Evolutionary conservation across 2,797 vertebrate genomes (phyloP).

Genomic region (Staurois parvus): DNA sequence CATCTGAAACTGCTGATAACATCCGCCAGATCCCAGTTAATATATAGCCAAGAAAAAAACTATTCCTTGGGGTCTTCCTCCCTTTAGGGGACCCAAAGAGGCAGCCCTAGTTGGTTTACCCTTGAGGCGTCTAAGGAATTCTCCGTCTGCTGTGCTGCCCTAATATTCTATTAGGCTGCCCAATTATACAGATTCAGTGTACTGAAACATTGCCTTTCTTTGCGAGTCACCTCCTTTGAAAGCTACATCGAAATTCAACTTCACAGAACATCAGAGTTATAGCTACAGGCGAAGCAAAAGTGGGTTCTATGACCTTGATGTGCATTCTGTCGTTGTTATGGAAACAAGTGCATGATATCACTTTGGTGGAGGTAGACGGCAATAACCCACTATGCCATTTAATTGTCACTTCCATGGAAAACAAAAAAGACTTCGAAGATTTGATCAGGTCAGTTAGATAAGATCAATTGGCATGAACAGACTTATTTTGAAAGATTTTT

Average conservation of each 20-base stretch:
- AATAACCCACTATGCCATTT: constrained; percentile 71
- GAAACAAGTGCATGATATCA: constrained; percentile 80
- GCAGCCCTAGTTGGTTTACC: neutral
- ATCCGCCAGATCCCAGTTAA: no score
- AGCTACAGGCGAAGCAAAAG: constrained; percentile 72
- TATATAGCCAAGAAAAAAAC: no score
- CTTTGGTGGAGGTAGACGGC: constrained; percentile 77
- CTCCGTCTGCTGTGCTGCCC: neutral
- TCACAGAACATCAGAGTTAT: constrained; percentile 67
- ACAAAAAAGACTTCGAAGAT: constrained; percentile 16
- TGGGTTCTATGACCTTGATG: constrained; percentile 83
- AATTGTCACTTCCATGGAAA: constrained; percentile 72
- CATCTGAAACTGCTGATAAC: no score
- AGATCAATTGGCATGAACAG: neutral
- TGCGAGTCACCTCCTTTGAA: constrained; percentile 67
- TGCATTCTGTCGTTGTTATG: constrained; percentile 82
- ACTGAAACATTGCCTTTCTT: constrained; percentile 51
- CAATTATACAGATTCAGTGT: constrained; percentile 4
- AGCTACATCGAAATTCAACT: constrained; percentile 71
- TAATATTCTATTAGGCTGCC: neutral
- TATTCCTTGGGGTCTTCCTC: no score
- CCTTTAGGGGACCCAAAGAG: neutral
- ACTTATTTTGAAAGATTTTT: neutral
- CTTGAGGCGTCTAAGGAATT: neutral
- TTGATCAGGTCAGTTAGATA: constrained; percentile 22